Base-by-base conservation (phyloP, 2,797 vertebrate genomes). In the Sparidentex hasta region DNA sequence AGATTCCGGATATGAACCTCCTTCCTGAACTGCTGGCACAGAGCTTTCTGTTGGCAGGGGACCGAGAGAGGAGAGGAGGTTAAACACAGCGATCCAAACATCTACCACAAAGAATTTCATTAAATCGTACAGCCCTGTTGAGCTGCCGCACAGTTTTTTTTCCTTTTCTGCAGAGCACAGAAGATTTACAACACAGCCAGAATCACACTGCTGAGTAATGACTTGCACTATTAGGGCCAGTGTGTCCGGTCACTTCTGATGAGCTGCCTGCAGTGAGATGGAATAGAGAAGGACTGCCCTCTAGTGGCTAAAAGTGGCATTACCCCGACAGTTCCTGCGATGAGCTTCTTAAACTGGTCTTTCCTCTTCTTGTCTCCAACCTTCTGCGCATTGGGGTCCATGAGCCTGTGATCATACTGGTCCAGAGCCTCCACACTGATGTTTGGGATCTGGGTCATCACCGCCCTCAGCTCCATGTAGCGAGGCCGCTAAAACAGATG, bases 1-100 rank as follows among this genome's bases (percentile, higher is more conserved):
- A 99, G 97, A 91, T 99, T 99, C 90, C 97, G 96, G 93, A 99
- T 99, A 77, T 99, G 98, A 87, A 99, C 97, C 92, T 99, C 98
- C 90, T 99, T 99, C 87, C 96, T 97, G 90, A 99, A 99, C 92
- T 99, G 97, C 89, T 99, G 97, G 81, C 97, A 98, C 3, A 99
- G 94, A 27, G 98, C 97, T 94, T 98, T 99, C 98, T 99, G 92
- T 90, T 85, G 94, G 85, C 64, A 85, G 62, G 29, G 57, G 66
- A 81, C 27, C 65, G 44, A 76, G 52, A 73, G 44, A 81, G 72
- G 58, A 84, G 71, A 59, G 71, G 71, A 59, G 71, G 80, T 90
- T 82, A 88, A 86, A 87, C 78, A 33, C 38, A 75, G 65, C 70
- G 3, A 46, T 71, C 43, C 7, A 29, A 29, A 80, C 68, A 86